Conservation (phyloP, 2,113 vertebrate species). For the Charadrius vociferus region DNA sequence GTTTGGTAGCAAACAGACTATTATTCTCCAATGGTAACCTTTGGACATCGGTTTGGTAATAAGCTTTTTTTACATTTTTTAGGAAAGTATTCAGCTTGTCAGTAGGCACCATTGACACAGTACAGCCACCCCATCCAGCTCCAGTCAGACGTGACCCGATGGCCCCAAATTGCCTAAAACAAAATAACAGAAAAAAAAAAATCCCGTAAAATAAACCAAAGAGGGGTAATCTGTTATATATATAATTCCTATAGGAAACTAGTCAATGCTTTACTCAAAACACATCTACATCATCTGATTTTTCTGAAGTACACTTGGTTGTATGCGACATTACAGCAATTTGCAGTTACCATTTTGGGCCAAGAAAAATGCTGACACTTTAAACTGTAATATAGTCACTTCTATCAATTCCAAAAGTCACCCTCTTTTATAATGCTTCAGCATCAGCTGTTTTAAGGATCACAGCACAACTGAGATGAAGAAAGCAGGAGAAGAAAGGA, state of each 20-base stretch:
- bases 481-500: conserved; percentile 28
- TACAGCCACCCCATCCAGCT: conserved; percentile 97
- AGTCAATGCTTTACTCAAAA: not conserved
- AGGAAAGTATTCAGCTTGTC: conserved; percentile 85
- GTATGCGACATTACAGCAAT: not conserved
- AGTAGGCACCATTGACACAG: conserved; percentile 91
- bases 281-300: not conserved
- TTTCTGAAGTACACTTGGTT: not conserved
- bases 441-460: conserved; percentile 32
- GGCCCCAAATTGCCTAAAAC: conserved; percentile 87
- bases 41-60: conserved; percentile 77
- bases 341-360: not conserved
- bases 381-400: not conserved
- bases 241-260: not conserved
- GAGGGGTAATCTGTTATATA: not conserved
- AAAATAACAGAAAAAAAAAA: conserved; percentile 8
- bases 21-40: conserved; percentile 74
- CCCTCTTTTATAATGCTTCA: not conserved
- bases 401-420: not conserved
- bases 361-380: not conserved
- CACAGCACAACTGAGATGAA: conserved; percentile 7
- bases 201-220: not conserved
- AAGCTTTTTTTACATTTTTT: conserved; percentile 81
- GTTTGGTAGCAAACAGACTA: conserved; percentile 90
- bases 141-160: conserved; percentile 93